A percentile compares a stretch with the other conserved stretches of the same genome.
phyloP scores from a whole-genome alignment of 2,888 invertebrate genomes.

The Dynastes tityus region DNA sequence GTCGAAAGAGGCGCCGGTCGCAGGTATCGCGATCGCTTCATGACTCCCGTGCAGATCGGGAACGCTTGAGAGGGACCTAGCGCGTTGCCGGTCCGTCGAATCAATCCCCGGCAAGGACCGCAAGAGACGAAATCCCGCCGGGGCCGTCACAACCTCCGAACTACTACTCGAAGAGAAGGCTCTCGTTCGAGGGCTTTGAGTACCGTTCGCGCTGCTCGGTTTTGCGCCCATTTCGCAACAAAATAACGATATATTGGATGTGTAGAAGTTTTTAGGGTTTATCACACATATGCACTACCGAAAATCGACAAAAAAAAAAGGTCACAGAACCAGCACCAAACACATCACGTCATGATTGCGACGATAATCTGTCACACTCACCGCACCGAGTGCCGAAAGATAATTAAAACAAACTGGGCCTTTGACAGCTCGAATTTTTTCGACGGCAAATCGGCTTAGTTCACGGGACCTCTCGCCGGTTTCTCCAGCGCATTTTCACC shows the following conservation, averaged over 20 bases:
- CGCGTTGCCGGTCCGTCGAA: constrained; percentile 86
- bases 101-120: constrained; percentile 82
- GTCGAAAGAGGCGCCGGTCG: constrained; percentile 77
- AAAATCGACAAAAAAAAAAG: background rate
- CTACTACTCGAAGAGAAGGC: constrained; percentile 84
- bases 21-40: constrained; percentile 77
- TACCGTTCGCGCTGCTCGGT: constrained; percentile 85
- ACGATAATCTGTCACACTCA: background rate
- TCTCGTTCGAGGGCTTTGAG: constrained; percentile 81
- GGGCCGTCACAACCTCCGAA: constrained; percentile 77
- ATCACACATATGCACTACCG: background rate
- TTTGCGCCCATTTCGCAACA: constrained; percentile 81
- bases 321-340: background rate
- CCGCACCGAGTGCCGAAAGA: background rate
- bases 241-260: background rate
- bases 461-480: background rate
- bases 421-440: constrained; percentile 15
- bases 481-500: background rate
- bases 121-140: constrained; percentile 79
- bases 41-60: constrained; percentile 78
- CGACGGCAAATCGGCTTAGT: background rate
- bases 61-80: constrained; percentile 87
- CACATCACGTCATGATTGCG: constrained; percentile 16
- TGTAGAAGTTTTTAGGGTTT: background rate
- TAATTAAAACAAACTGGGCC: background rate